Conservation (phyloP, 2,797 vertebrate genomes). For the Glyptemys insculpta region DNA sequence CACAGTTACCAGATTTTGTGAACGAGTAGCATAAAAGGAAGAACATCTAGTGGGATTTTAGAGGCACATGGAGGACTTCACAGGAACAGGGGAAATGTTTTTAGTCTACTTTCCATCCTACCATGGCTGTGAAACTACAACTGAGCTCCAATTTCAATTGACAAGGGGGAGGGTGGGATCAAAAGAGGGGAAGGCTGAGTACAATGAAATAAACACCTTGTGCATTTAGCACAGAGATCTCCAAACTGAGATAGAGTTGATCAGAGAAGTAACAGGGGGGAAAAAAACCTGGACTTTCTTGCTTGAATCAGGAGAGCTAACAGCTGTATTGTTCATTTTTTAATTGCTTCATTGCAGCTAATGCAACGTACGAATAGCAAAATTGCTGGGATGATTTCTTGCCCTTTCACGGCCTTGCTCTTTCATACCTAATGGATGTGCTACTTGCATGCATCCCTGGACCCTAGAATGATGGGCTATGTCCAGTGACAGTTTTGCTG, state of each 20-base stretch:
- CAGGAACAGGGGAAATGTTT: fast-evolving
- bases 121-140: not conserved
- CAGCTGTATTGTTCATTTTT: not conserved
- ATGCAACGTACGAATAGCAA: not conserved
- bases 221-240: not conserved
- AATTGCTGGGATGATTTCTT: not conserved
- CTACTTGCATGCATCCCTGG: not conserved
- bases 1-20: not conserved
- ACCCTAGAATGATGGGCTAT: not conserved
- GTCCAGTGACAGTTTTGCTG: not conserved
- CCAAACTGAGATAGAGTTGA: not conserved
- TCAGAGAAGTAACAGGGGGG: not conserved
- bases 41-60: not conserved
- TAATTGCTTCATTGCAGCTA: not conserved
- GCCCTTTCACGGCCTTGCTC: not conserved
- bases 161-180: not conserved
- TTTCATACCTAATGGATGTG: not conserved
- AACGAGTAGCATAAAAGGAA: not conserved
- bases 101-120: not conserved
- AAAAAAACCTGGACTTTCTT: not conserved
- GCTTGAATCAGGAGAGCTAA: not conserved
- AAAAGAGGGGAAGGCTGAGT: not conserved
- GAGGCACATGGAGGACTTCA: not conserved
- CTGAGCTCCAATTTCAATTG: not conserved
- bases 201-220: not conserved